Evolutionary conservation across 2,888 invertebrate species (phyloP).

Genomic region (Brenthis ino): DNA sequence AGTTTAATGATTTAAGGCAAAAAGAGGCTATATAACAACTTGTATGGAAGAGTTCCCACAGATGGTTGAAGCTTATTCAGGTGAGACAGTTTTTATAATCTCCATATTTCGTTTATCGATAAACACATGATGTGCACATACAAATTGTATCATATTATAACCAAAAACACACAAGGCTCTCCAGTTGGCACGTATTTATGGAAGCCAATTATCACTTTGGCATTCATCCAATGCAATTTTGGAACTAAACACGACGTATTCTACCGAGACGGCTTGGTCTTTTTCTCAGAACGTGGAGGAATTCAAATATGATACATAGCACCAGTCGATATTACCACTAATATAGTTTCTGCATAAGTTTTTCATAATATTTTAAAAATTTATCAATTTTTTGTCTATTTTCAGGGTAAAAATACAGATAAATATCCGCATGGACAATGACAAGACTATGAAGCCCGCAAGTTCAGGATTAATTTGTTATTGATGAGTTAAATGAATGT

Average conservation of each 20-base stretch:
- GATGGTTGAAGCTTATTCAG: too few species aligned
- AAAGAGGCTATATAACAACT: not conserved
- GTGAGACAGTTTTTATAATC: too few species aligned
- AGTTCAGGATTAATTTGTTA: too few species aligned
- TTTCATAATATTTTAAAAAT: not conserved
- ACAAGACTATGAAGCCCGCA: too few species aligned
- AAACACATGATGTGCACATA: conserved; percentile 24
- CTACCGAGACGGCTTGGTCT: conserved; percentile 39
- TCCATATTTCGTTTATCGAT: conserved; percentile 7
- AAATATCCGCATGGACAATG: too few species aligned
- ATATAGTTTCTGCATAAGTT: not conserved
- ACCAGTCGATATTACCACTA: not conserved
- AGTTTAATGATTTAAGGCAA: not conserved
- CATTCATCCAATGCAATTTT: conserved; percentile 44
- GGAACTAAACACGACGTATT: conserved; percentile 44
- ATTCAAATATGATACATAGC: conserved; percentile 7
- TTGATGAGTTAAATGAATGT: too few species aligned
- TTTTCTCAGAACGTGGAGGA: conserved; percentile 30
- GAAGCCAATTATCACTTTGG: conserved; percentile 47
- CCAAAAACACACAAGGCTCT: conserved; percentile 38
- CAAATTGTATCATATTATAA: conserved; percentile 30
- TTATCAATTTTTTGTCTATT: not conserved
- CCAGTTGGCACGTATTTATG: conserved; percentile 46
- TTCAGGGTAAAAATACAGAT: not conserved
- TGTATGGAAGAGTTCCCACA: too few species aligned